Evolutionary conservation across 2,888 invertebrate species (phyloP), one percentile per base, ranked within the genome.

Genomic region (Hirtodrosophila histrioides): DNA sequence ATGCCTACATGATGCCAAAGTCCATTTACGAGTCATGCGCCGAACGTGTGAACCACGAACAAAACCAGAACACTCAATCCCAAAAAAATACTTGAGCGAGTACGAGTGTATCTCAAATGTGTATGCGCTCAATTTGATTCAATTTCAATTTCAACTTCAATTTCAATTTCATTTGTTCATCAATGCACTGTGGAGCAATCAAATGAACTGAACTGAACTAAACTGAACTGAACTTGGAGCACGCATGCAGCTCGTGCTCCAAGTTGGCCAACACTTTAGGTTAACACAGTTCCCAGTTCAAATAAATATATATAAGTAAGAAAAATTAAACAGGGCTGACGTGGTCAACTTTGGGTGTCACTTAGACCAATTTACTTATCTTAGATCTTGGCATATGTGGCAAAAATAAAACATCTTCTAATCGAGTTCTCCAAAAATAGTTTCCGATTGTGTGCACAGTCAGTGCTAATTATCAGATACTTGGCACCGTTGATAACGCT

Each of bases 21-120:
- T 84, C 87, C 84, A 86, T 31, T 73, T 76, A 73, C 82, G 82
- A 85, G 84, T 84, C 84, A 84, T 86, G 84, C 68, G 87, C 71
- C 71, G 69, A 69, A 71, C 82, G 70, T 79, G 86, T 82, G 80
- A 68, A 64, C 61, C 37, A 39, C 55, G 44, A 64, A 58, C 35
- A 45, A 9, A 46, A 27, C 27, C 31, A 46, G 43, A 65, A 50
- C 36, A 36, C 2, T 2, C 17, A 62, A 43, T 49, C 51, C 49
- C 29, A 64, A 75, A 55, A 62, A 49, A 45, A 46, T 17, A 17
- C 17, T 17, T 17, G 17, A 17, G 17, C 17, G 2, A 17, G 17
- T 17, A 17, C 17, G 17, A 17, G 37, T 29, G 41, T 53, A 27
- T 68, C 36, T 36, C 41, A 72, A 41, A 74, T 63, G 45, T 53